Evolutionary conservation across 2,113 vertebrate genomes (phyloP).

Genomic region (Cephalopterus ornatus): DNA sequence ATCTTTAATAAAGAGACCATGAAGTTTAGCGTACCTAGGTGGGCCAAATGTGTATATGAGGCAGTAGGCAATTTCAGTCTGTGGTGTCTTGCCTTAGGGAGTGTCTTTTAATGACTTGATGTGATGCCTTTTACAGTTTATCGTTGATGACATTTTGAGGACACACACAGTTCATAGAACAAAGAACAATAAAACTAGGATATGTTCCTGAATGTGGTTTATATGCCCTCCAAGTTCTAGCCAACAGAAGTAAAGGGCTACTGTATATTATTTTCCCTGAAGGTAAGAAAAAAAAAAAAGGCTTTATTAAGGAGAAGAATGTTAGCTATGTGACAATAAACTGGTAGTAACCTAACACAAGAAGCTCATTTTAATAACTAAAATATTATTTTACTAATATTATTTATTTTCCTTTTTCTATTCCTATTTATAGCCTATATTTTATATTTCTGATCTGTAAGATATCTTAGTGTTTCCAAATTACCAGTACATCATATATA

Average conservation of each 20-base stretch:
- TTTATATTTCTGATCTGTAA: neutral
- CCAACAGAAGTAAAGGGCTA: conserved; percentile 16
- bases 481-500: neutral
- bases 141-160: conserved; percentile 84
- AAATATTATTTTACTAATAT: neutral
- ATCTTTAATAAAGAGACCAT: neutral
- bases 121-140: conserved; percentile 77
- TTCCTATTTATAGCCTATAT: neutral
- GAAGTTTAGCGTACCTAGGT: neutral
- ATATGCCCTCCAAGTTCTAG: conserved; percentile 20
- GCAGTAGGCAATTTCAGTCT: conserved; percentile 55
- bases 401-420: neutral
- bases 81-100: conserved; percentile 68
- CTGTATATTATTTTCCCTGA: conserved; percentile 18
- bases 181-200: conserved; percentile 69
- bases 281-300: neutral
- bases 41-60: conserved; percentile 53
- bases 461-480: neutral
- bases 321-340: neutral
- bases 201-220: conserved; percentile 61
- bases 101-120: conserved; percentile 77
- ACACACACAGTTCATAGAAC: conserved; percentile 66
- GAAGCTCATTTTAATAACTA: neutral
- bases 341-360: neutral
- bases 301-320: conserved; percentile 28